Base-by-base conservation (phyloP, 2,797 vertebrate species). In the Pterois miles region DNA sequence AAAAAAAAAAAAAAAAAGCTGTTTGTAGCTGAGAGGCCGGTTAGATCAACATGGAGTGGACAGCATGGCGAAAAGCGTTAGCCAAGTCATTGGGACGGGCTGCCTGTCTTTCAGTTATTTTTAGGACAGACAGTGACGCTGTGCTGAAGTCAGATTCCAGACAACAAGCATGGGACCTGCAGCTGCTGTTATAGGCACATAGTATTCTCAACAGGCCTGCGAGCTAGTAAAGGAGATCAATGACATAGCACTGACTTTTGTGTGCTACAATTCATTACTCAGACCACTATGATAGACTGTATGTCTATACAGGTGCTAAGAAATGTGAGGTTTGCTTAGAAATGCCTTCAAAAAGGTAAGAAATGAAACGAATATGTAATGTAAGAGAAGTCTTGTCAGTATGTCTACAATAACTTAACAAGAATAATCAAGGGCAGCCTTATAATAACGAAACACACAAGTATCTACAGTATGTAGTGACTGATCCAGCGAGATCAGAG, bases 101-200 rank as follows among this genome's bases (percentile, higher is more conserved):
- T 75, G 88, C 71, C 72, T 83, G 90, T 89, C 85, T 87, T 82
- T 83, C 73, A 11, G 85, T 87, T 96, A 96, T 96, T 95, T 95
- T 96, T 95, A 95, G 96, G 87, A 20, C 74, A 22, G 74, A 80
- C 81, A 59, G 91, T 80, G 91, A 88, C 85, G 72, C 85, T 46
- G 73, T 52, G 73, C 87, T 91, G 81, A 88, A 92, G 85, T 86
- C 88, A 86, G 84, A 93, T 85, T 92, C 89, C 86, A 92, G 89
- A 93, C 82, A 89, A 88, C 87, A 83, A 71, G 72, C 84, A 86
- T 83, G 85, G 81, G 80, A 65, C 70, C 73, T 50, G 52, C 95
- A 95, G 93, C 94, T 95, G 94, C 90, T 93, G 87, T 92, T 91
- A 92, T 90, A 92, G 80, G 80, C 66, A 79, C 84, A 84, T 70